A percentile compares a stretch with the other conserved stretches of the same genome.
These are phyloP conservation scores for Takifugu bimaculatus DNA, from an alignment of 2,113 vertebrate species.

Conservation along the genomic window DNA sequence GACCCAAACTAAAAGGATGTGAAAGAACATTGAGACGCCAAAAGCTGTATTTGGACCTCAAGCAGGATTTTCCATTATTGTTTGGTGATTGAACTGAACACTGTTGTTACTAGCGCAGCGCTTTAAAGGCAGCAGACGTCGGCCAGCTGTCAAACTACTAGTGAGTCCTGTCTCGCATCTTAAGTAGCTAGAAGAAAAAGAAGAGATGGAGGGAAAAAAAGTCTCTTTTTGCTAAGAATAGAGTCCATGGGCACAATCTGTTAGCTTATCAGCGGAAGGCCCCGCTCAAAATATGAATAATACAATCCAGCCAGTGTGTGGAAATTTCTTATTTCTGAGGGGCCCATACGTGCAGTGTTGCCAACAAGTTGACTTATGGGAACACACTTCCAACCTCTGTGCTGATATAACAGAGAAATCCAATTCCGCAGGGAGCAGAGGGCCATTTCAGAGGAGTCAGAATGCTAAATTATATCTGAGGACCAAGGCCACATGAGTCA, in stretches of 20 bases:
- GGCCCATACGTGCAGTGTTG: slow-evolving; percentile 10
- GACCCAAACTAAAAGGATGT: slow-evolving; percentile 3
- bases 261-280: slow-evolving; percentile 28
- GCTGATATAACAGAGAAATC: slow-evolving; percentile 37
- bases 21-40: background rate
- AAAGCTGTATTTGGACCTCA: slow-evolving; percentile 3
- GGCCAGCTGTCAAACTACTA: slow-evolving; percentile 6
- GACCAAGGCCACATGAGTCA: slow-evolving; percentile 36
- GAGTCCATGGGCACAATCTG: slow-evolving; percentile 16
- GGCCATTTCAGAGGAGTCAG: slow-evolving; percentile 24
- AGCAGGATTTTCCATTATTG: background rate
- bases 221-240: background rate
- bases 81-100: slow-evolving; percentile 3
- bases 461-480: slow-evolving; percentile 38
- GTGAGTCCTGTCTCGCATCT: slow-evolving; percentile 23
- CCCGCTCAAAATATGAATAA: slow-evolving; percentile 34
- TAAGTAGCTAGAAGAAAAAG: slow-evolving; percentile 9
- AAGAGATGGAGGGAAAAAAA: background rate
- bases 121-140: slow-evolving; percentile 4
- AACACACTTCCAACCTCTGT: slow-evolving; percentile 15
- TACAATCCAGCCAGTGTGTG: slow-evolving; percentile 10
- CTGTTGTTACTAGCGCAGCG: background rate
- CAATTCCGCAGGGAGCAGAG: slow-evolving; percentile 35
- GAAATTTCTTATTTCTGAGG: slow-evolving; percentile 20
- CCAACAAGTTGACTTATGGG: slow-evolving; percentile 31